Base-by-base conservation (phyloP, 2,113 vertebrate species). In the Tragelaphus scriptus region DNA sequence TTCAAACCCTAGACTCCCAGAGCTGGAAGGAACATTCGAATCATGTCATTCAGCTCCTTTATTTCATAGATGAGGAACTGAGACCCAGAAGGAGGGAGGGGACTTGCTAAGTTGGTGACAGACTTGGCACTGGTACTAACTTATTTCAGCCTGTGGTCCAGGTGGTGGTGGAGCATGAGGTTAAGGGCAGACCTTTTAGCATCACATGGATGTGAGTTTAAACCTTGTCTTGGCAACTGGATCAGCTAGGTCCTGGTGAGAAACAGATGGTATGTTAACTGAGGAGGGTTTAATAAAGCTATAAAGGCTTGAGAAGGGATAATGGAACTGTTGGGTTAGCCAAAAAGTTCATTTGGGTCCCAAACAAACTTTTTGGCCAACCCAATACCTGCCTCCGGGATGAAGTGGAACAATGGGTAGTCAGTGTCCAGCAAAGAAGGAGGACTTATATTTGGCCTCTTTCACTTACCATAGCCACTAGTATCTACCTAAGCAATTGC, bases 371-470 rank as follows among this genome's bases (percentile, higher is more conserved):
- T 77, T 44, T 44, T 77, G 40, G 23, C 71, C 23, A 26, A 26
- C 40, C 23, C 40, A 77, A 77, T 9, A 28, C 7, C 40, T 19
- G 59, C 32, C 40, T 77, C 21, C 5, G 21, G 80, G 51, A 15
- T 47, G 36, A 9, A 56, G 1, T 1, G 17, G 44, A 1, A 7
- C 32, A 3, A 0, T 12, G 19, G 7, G 4, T 4, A 12, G 23
- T 32, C 26, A 16, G n/a, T 32, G 51, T 44, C 23, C 2, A 26
- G 58, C 79, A 2, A 30, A 86, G 55, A 59, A 36, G 47, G 55
- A 51, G 51, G 30, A 8, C 4, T 6, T 32, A 15, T 21, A 0
- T 44, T 21, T 28, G 65, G 82, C 71, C 61, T 85, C 56, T 81
- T 47, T 26, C n/a, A 32, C 23, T 51, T 59, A 61, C 49, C 7